Evolutionary conservation across 2,113 vertebrate species (phyloP), one percentile per base, ranked within the genome.

Genomic region (Microtus richardsoni): DNA sequence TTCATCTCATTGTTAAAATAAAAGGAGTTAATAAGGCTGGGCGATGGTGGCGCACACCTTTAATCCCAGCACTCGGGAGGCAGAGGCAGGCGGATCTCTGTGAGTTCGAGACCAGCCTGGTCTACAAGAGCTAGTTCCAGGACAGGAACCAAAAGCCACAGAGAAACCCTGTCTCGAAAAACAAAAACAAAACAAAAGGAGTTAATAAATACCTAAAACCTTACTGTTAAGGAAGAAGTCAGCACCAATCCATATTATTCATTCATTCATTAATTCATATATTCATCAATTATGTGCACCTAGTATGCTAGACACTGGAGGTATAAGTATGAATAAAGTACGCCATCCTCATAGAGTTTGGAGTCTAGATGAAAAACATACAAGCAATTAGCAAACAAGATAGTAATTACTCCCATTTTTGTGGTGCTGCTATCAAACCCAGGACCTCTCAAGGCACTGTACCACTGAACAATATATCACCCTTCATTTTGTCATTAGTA

Each of bases 121-220:
- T n/a, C n/a, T n/a, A n/a, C n/a, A n/a, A n/a, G n/a, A n/a, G n/a
- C n/a, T n/a, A n/a, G n/a, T n/a, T n/a, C n/a, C n/a, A n/a, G n/a
- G n/a, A n/a, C n/a, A n/a, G n/a, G n/a, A n/a, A n/a, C n/a, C n/a
- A n/a, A n/a, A n/a, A n/a, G n/a, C n/a, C n/a, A n/a, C n/a, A n/a
- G n/a, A n/a, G n/a, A n/a, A n/a, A n/a, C n/a, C n/a, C n/a, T n/a
- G n/a, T n/a, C n/a, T n/a, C n/a, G n/a, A n/a, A n/a, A n/a, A n/a
- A n/a, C n/a, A n/a, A n/a, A n/a, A n/a, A n/a, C n/a, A 19, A 85
- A 90, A 58, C 68, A 94, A 96, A 22, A 83, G 10, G 74, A 93
- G 12, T 30, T 82, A 94, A 96, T 1, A 82, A 79, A 94, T 93
- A 78, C 41, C 44, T 75, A 21, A 89, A 93, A 19, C 12, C 91